Conservation (phyloP, 2,797 vertebrate genomes). For the Gallirallus australis region DNA sequence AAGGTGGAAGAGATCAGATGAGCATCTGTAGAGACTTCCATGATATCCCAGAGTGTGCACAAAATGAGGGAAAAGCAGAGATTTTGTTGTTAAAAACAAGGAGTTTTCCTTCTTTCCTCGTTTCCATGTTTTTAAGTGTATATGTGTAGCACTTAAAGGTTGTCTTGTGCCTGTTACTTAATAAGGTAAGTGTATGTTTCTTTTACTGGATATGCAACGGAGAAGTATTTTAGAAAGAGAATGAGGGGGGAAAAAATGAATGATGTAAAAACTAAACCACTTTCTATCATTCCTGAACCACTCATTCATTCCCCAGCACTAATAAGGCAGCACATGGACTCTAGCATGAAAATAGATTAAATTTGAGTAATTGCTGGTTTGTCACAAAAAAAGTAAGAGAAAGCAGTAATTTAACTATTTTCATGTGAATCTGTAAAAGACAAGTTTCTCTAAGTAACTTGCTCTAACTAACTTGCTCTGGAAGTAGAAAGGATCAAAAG, state of each 20-base stretch:
- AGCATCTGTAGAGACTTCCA: neutral
- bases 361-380: neutral
- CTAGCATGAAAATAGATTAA: neutral
- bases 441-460: constrained; percentile 21
- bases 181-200: neutral
- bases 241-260: neutral
- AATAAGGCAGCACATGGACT: neutral
- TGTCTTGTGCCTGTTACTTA: neutral
- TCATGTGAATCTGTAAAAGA: constrained; percentile 3
- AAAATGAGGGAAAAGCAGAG: neutral
- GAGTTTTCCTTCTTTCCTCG: neutral
- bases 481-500: constrained; percentile 32
- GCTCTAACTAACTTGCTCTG: constrained; percentile 1
- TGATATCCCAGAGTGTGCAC: neutral
- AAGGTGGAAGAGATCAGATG: neutral
- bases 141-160: neutral
- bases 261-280: neutral
- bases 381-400: neutral
- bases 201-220: neutral
- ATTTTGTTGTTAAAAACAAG: neutral
- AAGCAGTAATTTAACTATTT: constrained; percentile 33
- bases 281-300: neutral
- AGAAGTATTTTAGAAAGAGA: neutral
- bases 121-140: neutral
- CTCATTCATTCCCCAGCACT: neutral